Conservation (phyloP, 2,888 invertebrate genomes). For the Dexiosoma caninum region DNA sequence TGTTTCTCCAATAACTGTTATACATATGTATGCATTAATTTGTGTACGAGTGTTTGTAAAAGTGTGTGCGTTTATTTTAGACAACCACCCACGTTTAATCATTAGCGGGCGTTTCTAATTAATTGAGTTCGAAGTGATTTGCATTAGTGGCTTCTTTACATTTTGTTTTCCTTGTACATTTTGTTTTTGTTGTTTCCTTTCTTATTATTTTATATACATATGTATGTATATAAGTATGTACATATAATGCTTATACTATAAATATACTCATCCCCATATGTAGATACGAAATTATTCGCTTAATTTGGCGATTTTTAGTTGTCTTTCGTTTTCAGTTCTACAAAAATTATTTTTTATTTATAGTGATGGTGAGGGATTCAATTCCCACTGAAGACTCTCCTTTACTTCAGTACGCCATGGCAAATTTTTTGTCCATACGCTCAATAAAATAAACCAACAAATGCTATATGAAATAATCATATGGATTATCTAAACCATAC, state of each 20-base stretch:
- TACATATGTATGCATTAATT: neutral
- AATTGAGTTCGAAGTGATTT: constrained; percentile 41
- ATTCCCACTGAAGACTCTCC: too few relatives aligned
- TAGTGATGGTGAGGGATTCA: too few relatives aligned
- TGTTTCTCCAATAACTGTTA: neutral
- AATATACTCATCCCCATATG: too few relatives aligned
- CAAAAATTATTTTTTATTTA: too few relatives aligned
- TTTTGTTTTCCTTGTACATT: constrained; percentile 10
- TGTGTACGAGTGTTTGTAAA: neutral
- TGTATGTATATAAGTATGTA: neutral
- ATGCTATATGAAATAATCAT: too few relatives aligned
- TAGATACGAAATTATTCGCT: too few relatives aligned
- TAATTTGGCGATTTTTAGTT: neutral
- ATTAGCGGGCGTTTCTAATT: constrained; percentile 59
- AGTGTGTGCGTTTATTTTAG: neutral
- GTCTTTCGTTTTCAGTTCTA: too few relatives aligned
- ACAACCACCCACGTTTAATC: constrained; percentile 58
- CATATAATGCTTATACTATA: too few relatives aligned
- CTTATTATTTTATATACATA: constrained; percentile 26
- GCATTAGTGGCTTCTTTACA: constrained; percentile 19
- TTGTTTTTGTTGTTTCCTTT: neutral
- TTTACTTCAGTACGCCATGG: too few relatives aligned
- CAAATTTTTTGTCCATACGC: too few relatives aligned
- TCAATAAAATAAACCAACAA: too few relatives aligned
- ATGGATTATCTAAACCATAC: too few relatives aligned